A percentile compares a stretch with the other conserved stretches of the same genome.
phyloP scores from a whole-genome alignment of 1,140 invertebrate genomes.

The Papilio glaucus region DNA sequence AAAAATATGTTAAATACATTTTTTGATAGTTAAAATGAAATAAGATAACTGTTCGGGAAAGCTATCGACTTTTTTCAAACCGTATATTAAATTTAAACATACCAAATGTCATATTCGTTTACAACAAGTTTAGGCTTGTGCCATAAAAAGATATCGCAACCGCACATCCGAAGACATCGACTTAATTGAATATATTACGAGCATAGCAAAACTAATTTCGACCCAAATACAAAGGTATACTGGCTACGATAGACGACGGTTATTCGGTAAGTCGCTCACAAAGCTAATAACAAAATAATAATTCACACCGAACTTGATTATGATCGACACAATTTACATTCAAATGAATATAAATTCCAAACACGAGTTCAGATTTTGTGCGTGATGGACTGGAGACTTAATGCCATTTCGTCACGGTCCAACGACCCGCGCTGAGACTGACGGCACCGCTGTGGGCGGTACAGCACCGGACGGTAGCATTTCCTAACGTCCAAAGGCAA shows the following conservation, averaged over 20 bases:
- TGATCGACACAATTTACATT: constrained; percentile 45
- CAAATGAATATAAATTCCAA: constrained; percentile 48
- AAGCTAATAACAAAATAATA: constrained; percentile 29
- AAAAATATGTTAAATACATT: constrained; percentile 6
- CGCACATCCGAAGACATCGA: constrained; percentile 6
- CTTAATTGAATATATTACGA: constrained; percentile 18
- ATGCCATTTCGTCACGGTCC: constrained; percentile 37
- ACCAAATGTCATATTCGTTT: neutral
- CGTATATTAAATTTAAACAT: constrained; percentile 12
- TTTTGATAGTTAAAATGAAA: constrained; percentile 2
- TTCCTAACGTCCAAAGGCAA: neutral
- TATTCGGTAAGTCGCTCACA: constrained; percentile 5
- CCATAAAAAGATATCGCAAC: constrained; percentile 27
- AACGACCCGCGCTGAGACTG: constrained; percentile 26
- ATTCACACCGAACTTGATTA: constrained; percentile 42
- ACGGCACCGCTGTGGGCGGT: constrained; percentile 6
- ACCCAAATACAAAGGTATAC: neutral
- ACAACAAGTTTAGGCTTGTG: neutral
- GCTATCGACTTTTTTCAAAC: neutral
- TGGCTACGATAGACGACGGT: neutral
- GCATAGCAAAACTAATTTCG: neutral
- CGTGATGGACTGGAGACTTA: constrained; percentile 41
- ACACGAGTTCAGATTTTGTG: constrained; percentile 47
- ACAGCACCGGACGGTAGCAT: neutral
- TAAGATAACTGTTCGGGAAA: constrained; percentile 2